Base-by-base conservation (phyloP, 1,140 invertebrate species). In the Drosophila saltans region DNA sequence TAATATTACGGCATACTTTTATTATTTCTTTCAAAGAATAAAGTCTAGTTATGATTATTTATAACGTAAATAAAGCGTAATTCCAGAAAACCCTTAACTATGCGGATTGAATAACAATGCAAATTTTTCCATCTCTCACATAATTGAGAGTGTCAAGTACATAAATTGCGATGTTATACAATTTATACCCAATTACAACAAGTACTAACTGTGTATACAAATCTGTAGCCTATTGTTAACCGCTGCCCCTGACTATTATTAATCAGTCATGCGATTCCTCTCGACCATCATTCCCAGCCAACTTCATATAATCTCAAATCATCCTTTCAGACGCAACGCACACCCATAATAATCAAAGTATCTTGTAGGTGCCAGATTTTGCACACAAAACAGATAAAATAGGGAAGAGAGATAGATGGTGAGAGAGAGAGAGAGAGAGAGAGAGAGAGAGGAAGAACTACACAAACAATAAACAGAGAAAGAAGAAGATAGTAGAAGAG, bases 291-390 rank as follows among this genome's bases (percentile, higher is more conserved):
- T 7, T 26, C 21, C 9, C 1, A 26, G 26, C 9, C 24, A 48
- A 48, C 45, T 48, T 48, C 4, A 30, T 30, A 1, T 2, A 48
- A 48, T 48, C 43, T 45, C 43, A 48, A 48, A 21, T 21, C 45
- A 21, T 61, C 40, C 60, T 41, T 43, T n/a, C 26, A 21, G 39
- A 40, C 28, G 28, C 61, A 43, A 40, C 28, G 28, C 61, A 43
- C 61, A 63, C 61, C 61, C 74, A 48, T 52, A 26, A 77, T 77
- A 77, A 76, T 76, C 66, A 76, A 64, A 75, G 74, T 63, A 75
- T 67, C 57, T 66, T 63, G 71, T 75, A 75, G 64, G 48, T 66
- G 68, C 72, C 66, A 69, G 73, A 75, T 75, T 75, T 75, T 11
- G 41, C 73, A 75, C 73, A 75, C 73, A 68, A 30, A 72, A 74